Conservation (phyloP, 2,888 invertebrate species). For the Lochmaea capreae region DNA sequence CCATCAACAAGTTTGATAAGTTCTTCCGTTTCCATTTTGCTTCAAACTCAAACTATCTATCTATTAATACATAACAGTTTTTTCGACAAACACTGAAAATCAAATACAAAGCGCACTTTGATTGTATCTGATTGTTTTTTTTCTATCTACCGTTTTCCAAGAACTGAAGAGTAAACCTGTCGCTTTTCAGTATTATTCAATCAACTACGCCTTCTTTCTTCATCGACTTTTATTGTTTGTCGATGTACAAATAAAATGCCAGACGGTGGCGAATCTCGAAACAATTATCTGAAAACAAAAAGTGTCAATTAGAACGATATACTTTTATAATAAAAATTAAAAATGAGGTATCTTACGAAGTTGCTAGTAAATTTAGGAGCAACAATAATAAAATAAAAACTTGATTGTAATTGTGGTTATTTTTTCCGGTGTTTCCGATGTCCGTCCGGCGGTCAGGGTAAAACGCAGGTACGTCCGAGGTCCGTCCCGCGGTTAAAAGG, state of each 20-base stretch:
- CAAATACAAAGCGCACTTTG: background rate
- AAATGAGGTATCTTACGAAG: too few species aligned
- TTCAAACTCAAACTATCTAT: conserved; percentile 16
- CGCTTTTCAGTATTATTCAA: background rate
- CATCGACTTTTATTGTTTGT: background rate
- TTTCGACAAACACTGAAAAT: conserved; percentile 21
- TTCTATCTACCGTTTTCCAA: background rate
- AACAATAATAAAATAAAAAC: too few species aligned
- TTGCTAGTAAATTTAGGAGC: too few species aligned
- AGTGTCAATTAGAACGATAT: background rate
- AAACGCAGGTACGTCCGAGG: too few species aligned
- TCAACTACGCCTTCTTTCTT: background rate
- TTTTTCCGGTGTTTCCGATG: too few species aligned
- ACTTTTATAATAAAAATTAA: too few species aligned
- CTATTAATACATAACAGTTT: conserved; percentile 40
- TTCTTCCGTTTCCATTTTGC: conserved; percentile 86
- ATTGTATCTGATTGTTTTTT: conserved; percentile 4
- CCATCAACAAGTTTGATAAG: conserved; percentile 91
- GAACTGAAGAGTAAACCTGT: too few species aligned
- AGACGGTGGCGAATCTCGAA: background rate
- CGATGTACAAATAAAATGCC: background rate
- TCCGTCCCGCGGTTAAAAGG: too few species aligned
- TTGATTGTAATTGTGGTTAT: too few species aligned
- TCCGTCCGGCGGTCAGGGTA: too few species aligned
- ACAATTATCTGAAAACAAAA: conserved; percentile 21